phyloP scores from a whole-genome alignment of 2,113 vertebrate genomes.

The Oryzias curvinotus region DNA sequence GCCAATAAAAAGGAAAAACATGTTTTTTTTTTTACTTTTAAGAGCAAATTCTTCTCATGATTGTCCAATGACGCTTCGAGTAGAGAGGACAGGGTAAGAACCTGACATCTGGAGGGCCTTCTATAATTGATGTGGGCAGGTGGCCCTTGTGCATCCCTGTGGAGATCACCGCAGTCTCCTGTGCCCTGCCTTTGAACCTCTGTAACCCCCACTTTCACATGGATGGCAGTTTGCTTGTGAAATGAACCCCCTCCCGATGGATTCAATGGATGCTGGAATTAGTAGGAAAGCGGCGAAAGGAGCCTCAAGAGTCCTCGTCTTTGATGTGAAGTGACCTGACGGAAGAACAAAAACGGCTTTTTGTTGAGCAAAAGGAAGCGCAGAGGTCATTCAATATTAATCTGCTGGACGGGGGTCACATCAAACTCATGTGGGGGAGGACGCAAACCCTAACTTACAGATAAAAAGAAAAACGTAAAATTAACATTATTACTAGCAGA shows the following conservation, averaged over 20 bases:
- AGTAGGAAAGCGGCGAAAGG: slow-evolving; percentile 26
- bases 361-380: slow-evolving; percentile 35
- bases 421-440: background rate
- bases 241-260: slow-evolving; percentile 25
- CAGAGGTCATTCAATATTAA: slow-evolving; percentile 66
- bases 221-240: slow-evolving; percentile 13
- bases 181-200: slow-evolving; percentile 47
- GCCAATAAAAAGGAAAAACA: too few relatives aligned
- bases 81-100: slow-evolving; percentile 1
- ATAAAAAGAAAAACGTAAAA: too few relatives aligned
- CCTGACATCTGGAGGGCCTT: slow-evolving; percentile 51
- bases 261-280: slow-evolving; percentile 14
- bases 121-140: slow-evolving; percentile 65
- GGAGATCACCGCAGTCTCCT: slow-evolving; percentile 33
- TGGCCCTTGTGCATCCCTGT: slow-evolving; percentile 29
- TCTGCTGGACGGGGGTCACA: slow-evolving; percentile 10
- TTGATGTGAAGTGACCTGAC: slow-evolving; percentile 46
- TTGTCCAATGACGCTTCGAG: too few relatives aligned
- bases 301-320: slow-evolving; percentile 17
- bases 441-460: too few relatives aligned
- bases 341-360: slow-evolving; percentile 55
- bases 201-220: slow-evolving; percentile 10
- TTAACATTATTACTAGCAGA: too few relatives aligned
- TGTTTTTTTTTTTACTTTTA: too few relatives aligned
- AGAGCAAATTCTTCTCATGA: too few relatives aligned